A percentile compares a stretch with the other conserved stretches of the same genome.
Conservation (phyloP, 2,888 invertebrate genomes). For the Dendrolimus pini region DNA sequence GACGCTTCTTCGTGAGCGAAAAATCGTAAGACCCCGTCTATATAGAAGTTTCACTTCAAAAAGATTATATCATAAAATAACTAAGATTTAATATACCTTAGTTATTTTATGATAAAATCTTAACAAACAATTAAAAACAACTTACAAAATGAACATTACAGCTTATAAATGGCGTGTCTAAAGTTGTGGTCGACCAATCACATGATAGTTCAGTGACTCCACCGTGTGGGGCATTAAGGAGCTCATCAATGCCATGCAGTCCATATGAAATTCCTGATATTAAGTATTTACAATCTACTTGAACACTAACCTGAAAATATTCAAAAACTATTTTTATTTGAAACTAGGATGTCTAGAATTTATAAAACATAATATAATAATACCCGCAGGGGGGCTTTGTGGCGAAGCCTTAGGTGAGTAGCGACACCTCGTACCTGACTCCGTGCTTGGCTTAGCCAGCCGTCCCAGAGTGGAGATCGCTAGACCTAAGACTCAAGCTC, state of each 20-base stretch:
- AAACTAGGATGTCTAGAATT: too few species aligned
- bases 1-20: too few species aligned
- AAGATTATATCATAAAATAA: background rate
- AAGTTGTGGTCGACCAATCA: constrained; percentile 50
- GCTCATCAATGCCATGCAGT: constrained; percentile 46
- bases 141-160: constrained; percentile 66
- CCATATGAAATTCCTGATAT: constrained; percentile 55
- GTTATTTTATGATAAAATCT: too few species aligned
- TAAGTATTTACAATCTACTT: constrained; percentile 55
- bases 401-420: too few species aligned
- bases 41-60: too few species aligned
- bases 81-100: constrained; percentile 3
- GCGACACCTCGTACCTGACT: too few species aligned
- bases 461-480: too few species aligned
- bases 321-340: background rate
- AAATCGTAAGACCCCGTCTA: too few species aligned
- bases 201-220: constrained; percentile 57
- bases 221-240: constrained; percentile 57
- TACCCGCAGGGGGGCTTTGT: too few species aligned
- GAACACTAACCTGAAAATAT: constrained; percentile 38
- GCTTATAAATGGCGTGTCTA: constrained; percentile 59
- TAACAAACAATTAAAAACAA: constrained; percentile 14
- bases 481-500: too few species aligned
- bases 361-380: too few species aligned
- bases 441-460: too few species aligned